Evolutionary conservation across 2,888 invertebrate species (phyloP).

Genomic region (Baccha elongata): DNA sequence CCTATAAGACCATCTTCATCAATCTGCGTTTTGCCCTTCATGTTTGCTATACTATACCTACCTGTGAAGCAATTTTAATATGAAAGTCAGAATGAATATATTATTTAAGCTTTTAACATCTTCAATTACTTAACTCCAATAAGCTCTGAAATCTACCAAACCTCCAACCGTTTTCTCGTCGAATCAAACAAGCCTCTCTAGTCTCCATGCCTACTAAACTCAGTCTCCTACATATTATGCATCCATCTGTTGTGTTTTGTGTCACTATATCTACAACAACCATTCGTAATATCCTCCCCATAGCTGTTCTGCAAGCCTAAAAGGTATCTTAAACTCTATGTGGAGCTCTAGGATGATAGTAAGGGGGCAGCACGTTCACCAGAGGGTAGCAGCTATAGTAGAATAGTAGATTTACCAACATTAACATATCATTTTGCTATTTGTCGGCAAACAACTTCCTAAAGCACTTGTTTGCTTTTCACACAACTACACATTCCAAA

Average conservation of each 20-base stretch:
- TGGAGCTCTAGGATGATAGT: background rate
- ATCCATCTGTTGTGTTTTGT: slow-evolving; percentile 59
- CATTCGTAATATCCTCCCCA: slow-evolving; percentile 25
- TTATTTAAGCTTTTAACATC: slow-evolving; percentile 77
- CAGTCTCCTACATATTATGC: slow-evolving; percentile 19
- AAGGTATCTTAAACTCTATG: slow-evolving; percentile 21
- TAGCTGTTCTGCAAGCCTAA: slow-evolving; percentile 17
- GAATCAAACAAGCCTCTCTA: slow-evolving; percentile 18
- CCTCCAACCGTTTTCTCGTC: slow-evolving; percentile 21
- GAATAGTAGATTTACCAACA: slow-evolving; percentile 69
- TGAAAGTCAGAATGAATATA: slow-evolving; percentile 74
- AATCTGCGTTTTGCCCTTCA: background rate
- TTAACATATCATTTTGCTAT: slow-evolving; percentile 74
- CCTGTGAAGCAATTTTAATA: slow-evolving; percentile 73
- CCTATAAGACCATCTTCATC: slow-evolving; percentile 16
- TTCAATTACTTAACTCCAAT: slow-evolving; percentile 77
- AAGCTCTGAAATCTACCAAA: slow-evolving; percentile 75
- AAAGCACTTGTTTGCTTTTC: slow-evolving; percentile 74
- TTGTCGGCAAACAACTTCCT: slow-evolving; percentile 73
- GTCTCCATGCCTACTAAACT: slow-evolving; percentile 7
- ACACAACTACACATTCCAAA: slow-evolving; percentile 36
- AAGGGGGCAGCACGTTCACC: slow-evolving; percentile 27
- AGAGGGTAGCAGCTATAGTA: slow-evolving; percentile 23
- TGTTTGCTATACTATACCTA: background rate
- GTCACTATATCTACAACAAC: slow-evolving; percentile 56